Conservation (phyloP, 2,797 vertebrate genomes). For the Gymnothorax javanicus region DNA sequence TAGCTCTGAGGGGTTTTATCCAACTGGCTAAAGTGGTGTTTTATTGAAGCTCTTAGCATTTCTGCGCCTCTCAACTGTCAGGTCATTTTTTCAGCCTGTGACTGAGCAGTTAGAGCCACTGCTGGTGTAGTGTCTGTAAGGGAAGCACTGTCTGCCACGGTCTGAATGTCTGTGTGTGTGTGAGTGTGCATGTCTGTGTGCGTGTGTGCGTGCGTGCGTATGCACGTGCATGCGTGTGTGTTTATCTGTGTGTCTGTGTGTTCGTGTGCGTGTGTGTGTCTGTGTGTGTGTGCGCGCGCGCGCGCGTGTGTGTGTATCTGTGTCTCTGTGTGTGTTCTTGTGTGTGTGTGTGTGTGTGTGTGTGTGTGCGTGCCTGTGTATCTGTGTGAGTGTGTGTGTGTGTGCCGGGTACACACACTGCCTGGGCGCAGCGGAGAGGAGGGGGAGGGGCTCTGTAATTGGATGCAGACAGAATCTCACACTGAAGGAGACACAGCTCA, state of each 20-base stretch:
- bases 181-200: no score
- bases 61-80: not conserved
- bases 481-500: not conserved
- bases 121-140: constrained; percentile 9
- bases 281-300: no score
- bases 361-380: no score
- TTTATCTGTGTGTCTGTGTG: no score
- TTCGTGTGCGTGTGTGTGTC: no score
- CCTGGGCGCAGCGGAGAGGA: not conserved
- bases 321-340: no score
- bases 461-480: not conserved
- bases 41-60: not conserved
- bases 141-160: constrained; percentile 7
- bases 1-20: not conserved
- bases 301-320: no score
- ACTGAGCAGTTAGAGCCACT: not conserved
- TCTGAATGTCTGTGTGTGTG: not conserved
- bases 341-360: no score
- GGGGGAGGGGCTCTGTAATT: not conserved
- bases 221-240: no score
- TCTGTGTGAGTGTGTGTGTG: no score
- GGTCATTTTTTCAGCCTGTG: not conserved
- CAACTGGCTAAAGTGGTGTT: not conserved
- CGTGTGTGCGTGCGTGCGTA: no score
- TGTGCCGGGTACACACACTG: not conserved